phyloP scores from a whole-genome alignment of 2,113 vertebrate genomes.

The Neotragus pygmaeus region DNA sequence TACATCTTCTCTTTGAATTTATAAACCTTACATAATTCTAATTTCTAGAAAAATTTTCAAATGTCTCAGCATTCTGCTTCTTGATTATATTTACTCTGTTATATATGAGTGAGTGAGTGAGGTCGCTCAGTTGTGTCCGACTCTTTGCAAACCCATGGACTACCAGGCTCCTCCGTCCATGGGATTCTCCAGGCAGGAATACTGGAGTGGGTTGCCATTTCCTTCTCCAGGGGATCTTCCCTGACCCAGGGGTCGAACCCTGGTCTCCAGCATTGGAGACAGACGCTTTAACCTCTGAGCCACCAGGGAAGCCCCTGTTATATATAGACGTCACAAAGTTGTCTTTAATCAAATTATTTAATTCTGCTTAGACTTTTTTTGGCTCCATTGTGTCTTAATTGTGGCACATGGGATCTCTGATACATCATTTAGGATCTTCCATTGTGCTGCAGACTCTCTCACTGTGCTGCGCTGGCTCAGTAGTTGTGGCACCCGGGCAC shows the following conservation, averaged over 20 bases:
- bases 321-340: background rate
- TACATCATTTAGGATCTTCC: background rate
- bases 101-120: background rate
- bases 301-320: background rate
- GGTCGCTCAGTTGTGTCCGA: too few relatives aligned
- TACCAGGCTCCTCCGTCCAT: too few relatives aligned
- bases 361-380: background rate
- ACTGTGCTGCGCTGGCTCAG: background rate
- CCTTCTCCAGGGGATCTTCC: too few relatives aligned
- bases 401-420: background rate
- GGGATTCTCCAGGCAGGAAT: too few relatives aligned
- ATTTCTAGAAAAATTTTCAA: background rate
- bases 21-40: background rate
- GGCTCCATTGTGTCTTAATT: background rate
- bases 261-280: too few relatives aligned
- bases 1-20: background rate
- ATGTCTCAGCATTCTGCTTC: background rate
- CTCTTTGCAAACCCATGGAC: too few relatives aligned
- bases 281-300: too few relatives aligned
- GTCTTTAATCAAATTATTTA: background rate
- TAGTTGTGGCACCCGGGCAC: background rate
- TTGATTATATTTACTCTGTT: background rate
- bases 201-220: too few relatives aligned
- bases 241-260: too few relatives aligned
- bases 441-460: background rate